Base-by-base conservation (phyloP, 2,113 vertebrate species). In the Hippocampus abdominalis region DNA sequence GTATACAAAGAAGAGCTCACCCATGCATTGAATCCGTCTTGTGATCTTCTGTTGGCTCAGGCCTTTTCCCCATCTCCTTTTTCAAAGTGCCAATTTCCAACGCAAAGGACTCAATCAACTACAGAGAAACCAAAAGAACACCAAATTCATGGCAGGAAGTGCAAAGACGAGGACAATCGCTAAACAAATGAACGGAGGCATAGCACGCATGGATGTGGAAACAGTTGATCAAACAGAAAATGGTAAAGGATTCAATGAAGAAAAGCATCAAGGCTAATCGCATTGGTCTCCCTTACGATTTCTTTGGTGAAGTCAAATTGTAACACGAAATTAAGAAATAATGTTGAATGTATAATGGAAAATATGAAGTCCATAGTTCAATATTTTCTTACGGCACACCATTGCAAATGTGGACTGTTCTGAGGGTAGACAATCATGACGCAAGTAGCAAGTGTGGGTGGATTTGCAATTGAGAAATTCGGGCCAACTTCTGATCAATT, bases 91-190 rank as follows among this genome's bases (percentile, higher is more conserved):
- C 94, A 29, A 97, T 96, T 90, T 98, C 96, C 59, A 90, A 93
- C 79, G 94, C 95, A 69, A 98, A 95, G 8, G 95, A 94, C 91
- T 98, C 94, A 85, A 98, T 94, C 83, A 98, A 91, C 96, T 98
- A 78, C 74, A 88, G 86, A 82, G 86, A 89, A 3, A 77, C 49
- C 18, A 36, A 23, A 11, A 53, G 40, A 64, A 20, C 18, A 18
- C 32, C 32, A 62, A 23, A 8, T 7, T 36, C 18, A 80, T 11
- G 8, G 10, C 23, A 57, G 13, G 54, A 57, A 57, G 23, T 57
- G 25, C 25, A 27, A 27, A 57, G 11, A 27, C 54, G 13, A 13
- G 11, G 12, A 57, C 12, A 57, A 27, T 57, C 4, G 3, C 11
- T 15, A 6, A 25, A 13, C 54, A 23, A 54, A 54, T 54, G 51